Base-by-base conservation (phyloP, 2,113 vertebrate species). In the Pteropus alecto region DNA sequence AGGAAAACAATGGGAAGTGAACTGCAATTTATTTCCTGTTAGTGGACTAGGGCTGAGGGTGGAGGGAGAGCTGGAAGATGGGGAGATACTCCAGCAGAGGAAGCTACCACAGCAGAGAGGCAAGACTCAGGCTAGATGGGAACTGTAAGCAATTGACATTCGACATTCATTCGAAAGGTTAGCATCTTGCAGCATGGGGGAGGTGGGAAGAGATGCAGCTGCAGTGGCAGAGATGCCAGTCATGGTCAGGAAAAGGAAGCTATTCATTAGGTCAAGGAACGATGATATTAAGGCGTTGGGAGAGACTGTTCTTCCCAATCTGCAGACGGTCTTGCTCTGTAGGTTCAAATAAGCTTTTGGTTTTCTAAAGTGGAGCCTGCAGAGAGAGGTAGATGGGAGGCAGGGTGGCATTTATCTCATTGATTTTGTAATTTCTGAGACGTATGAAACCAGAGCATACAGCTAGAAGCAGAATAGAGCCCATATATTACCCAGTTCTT, bases 341-440 rank as follows among this genome's bases (percentile, higher is more conserved):
- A 41, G 61, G 61, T 63, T 92, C 58, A 71, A 86, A 56, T 60
- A 38, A 79, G 46, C 70, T 88, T 94, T 88, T 19, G 35, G 63
- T 79, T 87, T 96, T 81, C 71, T 67, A 56, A 81, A 90, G 54
- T 87, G 43, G 63, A 68, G 38, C 48, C 5, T 6, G 26, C 51
- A 58, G 71, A 81, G 74, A 70, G 77, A 71, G 54, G 15, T n/a
- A 71, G 63, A 74, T 48, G 83, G 88, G 88, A 94, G 85, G 84
- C 51, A 81, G 60, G 58, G 70, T 92, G 74, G 41, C 41, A 90
- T 96, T 96, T 68, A 48, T 94, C 74, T 96, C 95, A 97, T 90
- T 98, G 97, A 98, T 97, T 97, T 98, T 96, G 81, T 96, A 96
- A 95, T 97, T 96, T 97, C 90, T 77, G 95, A 96, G 97, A 97